Base-by-base conservation (phyloP, 2,888 invertebrate species). In the Pediacus dermestoides region DNA sequence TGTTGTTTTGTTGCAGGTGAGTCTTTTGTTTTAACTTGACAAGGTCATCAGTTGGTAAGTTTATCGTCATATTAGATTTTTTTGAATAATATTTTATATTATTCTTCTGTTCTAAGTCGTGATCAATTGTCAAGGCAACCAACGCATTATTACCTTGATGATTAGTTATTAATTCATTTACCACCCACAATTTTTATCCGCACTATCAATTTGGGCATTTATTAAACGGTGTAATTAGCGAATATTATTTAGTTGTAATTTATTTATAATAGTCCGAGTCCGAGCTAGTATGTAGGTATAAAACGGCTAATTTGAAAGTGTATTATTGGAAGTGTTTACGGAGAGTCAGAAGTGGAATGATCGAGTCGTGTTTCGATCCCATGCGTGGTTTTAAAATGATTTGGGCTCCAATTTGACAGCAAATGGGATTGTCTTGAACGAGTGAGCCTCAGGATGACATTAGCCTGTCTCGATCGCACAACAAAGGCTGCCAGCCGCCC, bases 351-450 rank as follows among this genome's bases (percentile, higher is more conserved):
- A 8, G 8, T 18, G 8, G 4, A 18, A 42, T 37, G 43, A 48
- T 49, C 42, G 45, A 52, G 48, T 50, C 49, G 37, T 48, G 54
- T 43, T 53, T 55, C 58, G 55, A 57, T 58, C 55, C 52, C 53
- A 54, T 56, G 58, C 57, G 57, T 54, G 55, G 57, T 60, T 63
- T 63, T 60, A 63, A 62, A 64, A 60, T 58, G 61, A 63, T 64
- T 61, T 57, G 55, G 61, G 59, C 57, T 58, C 58, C 63, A 64
- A 66, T 66, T 66, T 66, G 66, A 66, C 65, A 64, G 64, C 63
- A 66, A 66, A 66, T 67, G 65, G 63, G 66, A 67, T 67, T 66
- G 65, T 66, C 64, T 64, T 64, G 60, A 64, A 61, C 61, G 63
- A 66, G 59, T 63, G 58, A 55, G 66, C 67, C 66, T 63, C 64